Evolutionary conservation across 1,140 invertebrate genomes (phyloP).

Genomic region (Pseudomyrmex dendroicus): DNA sequence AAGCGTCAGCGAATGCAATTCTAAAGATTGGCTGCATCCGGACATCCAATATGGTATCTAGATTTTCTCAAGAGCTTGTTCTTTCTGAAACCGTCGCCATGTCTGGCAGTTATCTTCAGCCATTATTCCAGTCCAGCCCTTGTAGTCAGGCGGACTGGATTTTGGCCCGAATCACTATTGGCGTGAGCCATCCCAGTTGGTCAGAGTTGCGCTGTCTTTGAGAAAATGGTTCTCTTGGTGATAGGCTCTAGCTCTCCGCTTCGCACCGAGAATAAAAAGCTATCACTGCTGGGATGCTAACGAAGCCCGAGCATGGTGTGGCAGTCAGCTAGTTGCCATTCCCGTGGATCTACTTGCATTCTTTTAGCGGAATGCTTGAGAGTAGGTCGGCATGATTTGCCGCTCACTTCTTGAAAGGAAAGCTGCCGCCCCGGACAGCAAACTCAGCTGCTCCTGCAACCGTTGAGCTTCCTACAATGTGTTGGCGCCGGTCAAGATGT

Average conservation of each 20-base stretch:
- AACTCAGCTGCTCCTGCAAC: neutral
- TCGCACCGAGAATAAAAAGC: neutral
- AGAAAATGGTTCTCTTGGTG: neutral
- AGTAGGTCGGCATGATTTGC: slow-evolving; percentile 5
- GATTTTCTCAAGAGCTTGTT: too few species aligned
- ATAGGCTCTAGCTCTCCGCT: neutral
- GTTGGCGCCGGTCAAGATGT: neutral
- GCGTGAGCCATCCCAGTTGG: neutral
- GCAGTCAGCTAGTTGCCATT: neutral
- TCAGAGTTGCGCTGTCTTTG: neutral
- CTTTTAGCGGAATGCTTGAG: neutral
- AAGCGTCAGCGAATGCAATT: neutral
- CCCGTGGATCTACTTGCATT: neutral
- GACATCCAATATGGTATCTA: too few species aligned
- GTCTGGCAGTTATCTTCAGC: too few species aligned
- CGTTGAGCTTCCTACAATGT: neutral
- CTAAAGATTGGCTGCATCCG: neutral
- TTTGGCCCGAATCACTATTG: neutral
- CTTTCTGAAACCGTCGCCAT: too few species aligned
- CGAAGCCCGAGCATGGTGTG: neutral
- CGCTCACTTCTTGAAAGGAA: slow-evolving; percentile 44
- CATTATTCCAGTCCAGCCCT: neutral
- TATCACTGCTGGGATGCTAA: neutral
- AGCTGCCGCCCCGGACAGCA: slow-evolving; percentile 36
- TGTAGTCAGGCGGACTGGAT: neutral